A percentile compares a stretch with the other conserved stretches of the same genome.
phyloP scores from a whole-genome alignment of 2,888 invertebrate species.

The Polydrusus pterygomalis region DNA sequence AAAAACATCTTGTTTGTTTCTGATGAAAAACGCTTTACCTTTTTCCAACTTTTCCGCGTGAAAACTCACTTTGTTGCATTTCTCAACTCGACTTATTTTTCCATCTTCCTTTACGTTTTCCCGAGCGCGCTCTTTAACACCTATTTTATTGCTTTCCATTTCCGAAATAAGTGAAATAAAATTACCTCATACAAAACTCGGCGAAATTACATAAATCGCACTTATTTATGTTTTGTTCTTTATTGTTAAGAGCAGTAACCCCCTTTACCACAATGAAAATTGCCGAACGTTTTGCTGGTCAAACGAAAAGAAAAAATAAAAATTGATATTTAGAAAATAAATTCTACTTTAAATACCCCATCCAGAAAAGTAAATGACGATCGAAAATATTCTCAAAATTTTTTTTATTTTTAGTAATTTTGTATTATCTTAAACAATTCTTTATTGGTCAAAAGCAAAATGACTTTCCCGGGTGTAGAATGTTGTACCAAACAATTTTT shows the following conservation, averaged over 20 bases:
- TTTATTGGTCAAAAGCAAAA: too few relatives aligned
- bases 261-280: too few relatives aligned
- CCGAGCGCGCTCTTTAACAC: slow-evolving; percentile 31
- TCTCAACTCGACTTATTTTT: slow-evolving; percentile 32
- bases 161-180: slow-evolving; percentile 34
- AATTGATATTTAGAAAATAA: too few relatives aligned
- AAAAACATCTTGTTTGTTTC: slow-evolving; percentile 4
- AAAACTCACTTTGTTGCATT: slow-evolving; percentile 26
- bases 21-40: background rate
- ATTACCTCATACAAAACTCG: slow-evolving; percentile 26
- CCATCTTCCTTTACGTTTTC: slow-evolving; percentile 44
- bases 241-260: background rate
- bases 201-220: slow-evolving; percentile 34
- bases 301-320: too few relatives aligned
- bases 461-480: too few relatives aligned
- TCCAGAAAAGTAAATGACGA: too few relatives aligned
- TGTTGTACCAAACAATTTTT: too few relatives aligned
- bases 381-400: too few relatives aligned
- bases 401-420: too few relatives aligned
- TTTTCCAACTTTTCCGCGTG: slow-evolving; percentile 17
- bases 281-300: too few relatives aligned
- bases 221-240: slow-evolving; percentile 23
- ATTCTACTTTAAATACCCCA: too few relatives aligned
- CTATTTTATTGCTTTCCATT: slow-evolving; percentile 45
- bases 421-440: too few relatives aligned